These are phyloP conservation scores for Takifugu ocellatus DNA, from an alignment of 2,797 vertebrate species.

Conservation along the genomic window DNA sequence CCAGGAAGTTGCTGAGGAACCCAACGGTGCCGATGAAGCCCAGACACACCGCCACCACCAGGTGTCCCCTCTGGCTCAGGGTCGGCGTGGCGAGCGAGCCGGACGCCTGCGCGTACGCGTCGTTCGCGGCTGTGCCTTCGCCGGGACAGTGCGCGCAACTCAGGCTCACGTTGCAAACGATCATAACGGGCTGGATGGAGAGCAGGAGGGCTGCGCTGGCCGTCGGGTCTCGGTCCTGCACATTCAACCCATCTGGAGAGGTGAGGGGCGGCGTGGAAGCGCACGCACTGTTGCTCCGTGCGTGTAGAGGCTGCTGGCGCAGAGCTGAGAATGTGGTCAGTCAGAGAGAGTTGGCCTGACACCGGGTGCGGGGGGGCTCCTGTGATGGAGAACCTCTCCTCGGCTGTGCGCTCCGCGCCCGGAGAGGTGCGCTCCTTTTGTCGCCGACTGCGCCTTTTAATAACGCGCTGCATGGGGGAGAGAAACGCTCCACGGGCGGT, in stretches of 20 bases:
- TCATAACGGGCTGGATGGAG: slow-evolving; percentile 53
- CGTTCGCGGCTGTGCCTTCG: slow-evolving; percentile 20
- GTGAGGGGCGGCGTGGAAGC: neutral
- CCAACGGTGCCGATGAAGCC: slow-evolving; percentile 79
- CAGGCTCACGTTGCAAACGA: slow-evolving; percentile 71
- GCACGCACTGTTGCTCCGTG: no score
- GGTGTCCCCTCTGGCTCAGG: slow-evolving; percentile 74
- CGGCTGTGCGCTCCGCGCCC: slow-evolving; percentile 20
- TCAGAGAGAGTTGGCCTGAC: neutral
- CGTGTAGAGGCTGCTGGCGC: neutral
- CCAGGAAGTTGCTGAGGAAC: slow-evolving; percentile 77
- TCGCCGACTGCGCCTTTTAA: slow-evolving; percentile 44
- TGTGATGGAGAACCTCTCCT: slow-evolving; percentile 32
- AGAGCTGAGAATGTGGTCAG: no score
- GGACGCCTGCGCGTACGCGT: slow-evolving; percentile 35
- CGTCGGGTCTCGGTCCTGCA: slow-evolving; percentile 23
- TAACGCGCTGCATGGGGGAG: slow-evolving; percentile 20
- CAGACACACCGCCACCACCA: slow-evolving; percentile 77
- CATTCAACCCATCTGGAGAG: slow-evolving; percentile 44
- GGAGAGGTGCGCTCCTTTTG: slow-evolving; percentile 48
- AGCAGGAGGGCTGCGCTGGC: slow-evolving; percentile 1
- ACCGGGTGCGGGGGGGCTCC: neutral
- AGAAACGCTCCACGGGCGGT: neutral
- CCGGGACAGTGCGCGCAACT: slow-evolving; percentile 64
- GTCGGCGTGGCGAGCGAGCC: slow-evolving; percentile 41